Base-by-base conservation (phyloP, 2,113 vertebrate species). In the Vicugna pacos region DNA sequence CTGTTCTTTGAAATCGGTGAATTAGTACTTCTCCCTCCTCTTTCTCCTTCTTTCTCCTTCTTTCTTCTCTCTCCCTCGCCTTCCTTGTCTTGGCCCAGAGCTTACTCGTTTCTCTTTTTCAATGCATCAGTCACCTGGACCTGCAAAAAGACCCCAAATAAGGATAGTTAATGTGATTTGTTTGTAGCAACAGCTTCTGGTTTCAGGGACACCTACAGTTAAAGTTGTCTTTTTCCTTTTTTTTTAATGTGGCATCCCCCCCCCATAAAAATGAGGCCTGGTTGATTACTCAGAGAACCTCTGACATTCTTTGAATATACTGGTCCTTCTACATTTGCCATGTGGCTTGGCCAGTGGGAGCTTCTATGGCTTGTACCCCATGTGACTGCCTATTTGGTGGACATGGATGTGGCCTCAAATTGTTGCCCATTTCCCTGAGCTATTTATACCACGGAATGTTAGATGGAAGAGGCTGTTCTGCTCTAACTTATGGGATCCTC, bases 61-160 rank as follows among this genome's bases (percentile, higher is more conserved):
- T 4, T 9, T 28, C 13, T 16, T 7, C 30, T 50, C 30, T 38
- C 4, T 54, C 3, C 26, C 11, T 48, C 32, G 13, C 9, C 26
- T 56, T 72, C 16, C 64, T 19, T 38, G 96, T 46, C 16, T 97
- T 97, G 94, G 91, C 96, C 91, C 82, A 50, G 10, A 80, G 94
- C 42, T 89, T 67, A 79, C 54, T 96, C 54, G 80, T 95, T 98
- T 98, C n/a, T 93, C 69, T 96, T 98, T 98, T 92, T 95, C 97
- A 98, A 93, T 87, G 91, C 97, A 93, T 96, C 95, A 73, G 58
- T 98, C 82, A 75, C 93, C 72, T 96, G 86, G 54, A 88, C 86
- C 88, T 97, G 7, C 2, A 97, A 93, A 94, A 97, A 97, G 93
- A 81, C 89, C 8, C 22, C 84, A 93, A 94, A 94, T 69, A 38